Evolutionary conservation across 1,140 invertebrate species (phyloP).

Genomic region (Lordiphosa collinella): DNA sequence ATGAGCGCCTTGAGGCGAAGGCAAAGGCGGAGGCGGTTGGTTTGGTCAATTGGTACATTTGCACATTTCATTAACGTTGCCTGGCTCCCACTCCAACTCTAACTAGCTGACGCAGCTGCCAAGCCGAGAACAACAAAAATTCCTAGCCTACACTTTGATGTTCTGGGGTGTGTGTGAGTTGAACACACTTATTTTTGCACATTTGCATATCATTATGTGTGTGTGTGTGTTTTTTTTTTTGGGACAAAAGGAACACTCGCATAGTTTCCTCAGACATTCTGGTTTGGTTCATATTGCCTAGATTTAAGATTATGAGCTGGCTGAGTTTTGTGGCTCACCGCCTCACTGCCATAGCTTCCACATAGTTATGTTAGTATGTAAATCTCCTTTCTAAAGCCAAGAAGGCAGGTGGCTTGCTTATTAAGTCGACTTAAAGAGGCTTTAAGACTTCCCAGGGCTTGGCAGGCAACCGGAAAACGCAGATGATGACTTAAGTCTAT

Average conservation of each 20-base stretch:
- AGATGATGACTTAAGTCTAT: slow-evolving; percentile 33
- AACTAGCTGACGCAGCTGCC: slow-evolving; percentile 64
- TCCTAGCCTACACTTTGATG: slow-evolving; percentile 56
- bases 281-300: slow-evolving; percentile 55
- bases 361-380: slow-evolving; percentile 54
- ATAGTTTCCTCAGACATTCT: slow-evolving; percentile 33
- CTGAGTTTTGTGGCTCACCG: slow-evolving; percentile 65
- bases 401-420: slow-evolving; percentile 51
- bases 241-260: slow-evolving; percentile 29
- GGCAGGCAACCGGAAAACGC: not conserved
- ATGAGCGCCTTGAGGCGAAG: slow-evolving; percentile 57
- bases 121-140: slow-evolving; percentile 16
- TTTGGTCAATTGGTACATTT: slow-evolving; percentile 73
- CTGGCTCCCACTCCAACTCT: slow-evolving; percentile 12
- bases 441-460: not conserved
- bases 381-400: slow-evolving; percentile 40
- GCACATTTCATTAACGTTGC: slow-evolving; percentile 70
- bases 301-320: slow-evolving; percentile 74
- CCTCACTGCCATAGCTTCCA: slow-evolving; percentile 11
- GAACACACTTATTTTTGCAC: slow-evolving; percentile 68
- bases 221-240: slow-evolving; percentile 27
- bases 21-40: slow-evolving; percentile 42
- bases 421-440: slow-evolving; percentile 45
- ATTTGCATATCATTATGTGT: slow-evolving; percentile 72
- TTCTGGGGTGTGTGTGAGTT: slow-evolving; percentile 29